Evolutionary conservation across 2,888 invertebrate genomes (phyloP), one percentile per base, ranked within the genome.

Genomic region (Cabera pusaria): DNA sequence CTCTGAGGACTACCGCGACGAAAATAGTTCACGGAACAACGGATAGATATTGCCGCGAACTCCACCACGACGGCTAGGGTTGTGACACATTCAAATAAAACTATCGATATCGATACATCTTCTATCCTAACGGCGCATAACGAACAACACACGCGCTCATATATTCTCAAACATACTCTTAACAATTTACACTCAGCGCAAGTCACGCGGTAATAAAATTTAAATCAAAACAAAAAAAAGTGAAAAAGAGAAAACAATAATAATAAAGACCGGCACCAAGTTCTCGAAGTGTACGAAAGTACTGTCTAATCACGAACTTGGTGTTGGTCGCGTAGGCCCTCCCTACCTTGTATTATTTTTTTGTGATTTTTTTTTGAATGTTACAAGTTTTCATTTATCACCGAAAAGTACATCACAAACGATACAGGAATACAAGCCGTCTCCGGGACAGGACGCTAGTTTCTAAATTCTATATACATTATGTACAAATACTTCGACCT

Each of bases 61-160:
- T 16, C 56, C 44, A 49, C 55, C 52, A 56, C 62, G 20, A 34
- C 49, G 45, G 60, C 52, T 35, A 60, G 56, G 47, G 56, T 56
- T 57, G 74, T 67, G 77, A 70, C 72, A 53, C 63, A 48, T 43
- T 49, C 46, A 57, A 57, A 64, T 63, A 52, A 60, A 59, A 32
- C 59, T 66, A 71, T 71, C 56, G 54, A 62, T 64, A 61, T 56
- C 66, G 72, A 61, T 65, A 73, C 63, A 33, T 36, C 24, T 40
- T 35, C 32, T 39, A 48, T 34, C 31, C 41, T 70, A 81, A 69
- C 35, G 76, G 84, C 84, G 85, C 72, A 72, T 75, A 85, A 85
- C 86, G 83, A 72, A 68, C 76, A 86, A 87, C 85, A 77, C 71
- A 75, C 83, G 85, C 85, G 66, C 79, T 69, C 73, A 79, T 64